phyloP scores from a whole-genome alignment of 2,113 vertebrate species.

The Seriola quinqueradiata region DNA sequence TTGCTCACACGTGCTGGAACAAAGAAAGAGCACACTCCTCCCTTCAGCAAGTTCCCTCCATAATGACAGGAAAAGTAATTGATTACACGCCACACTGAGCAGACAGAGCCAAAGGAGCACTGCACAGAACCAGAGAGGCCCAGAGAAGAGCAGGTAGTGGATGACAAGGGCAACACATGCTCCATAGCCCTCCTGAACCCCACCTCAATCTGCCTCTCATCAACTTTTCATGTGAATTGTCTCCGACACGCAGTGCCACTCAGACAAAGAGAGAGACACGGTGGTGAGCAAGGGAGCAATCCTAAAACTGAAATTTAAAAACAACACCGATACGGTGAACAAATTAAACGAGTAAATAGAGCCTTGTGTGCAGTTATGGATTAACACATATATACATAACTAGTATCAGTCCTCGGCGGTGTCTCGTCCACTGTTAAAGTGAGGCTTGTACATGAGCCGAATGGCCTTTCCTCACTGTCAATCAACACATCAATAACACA shows the following conservation, averaged over 20 bases:
- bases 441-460: not conserved
- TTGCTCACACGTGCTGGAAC: constrained; percentile 65
- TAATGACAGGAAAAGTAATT: constrained; percentile 79
- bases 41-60: constrained; percentile 39
- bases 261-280: not conserved
- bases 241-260: not conserved
- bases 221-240: constrained; percentile 52
- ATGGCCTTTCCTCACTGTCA: not conserved
- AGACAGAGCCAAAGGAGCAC: constrained; percentile 55
- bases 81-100: constrained; percentile 79
- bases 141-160: constrained; percentile 56
- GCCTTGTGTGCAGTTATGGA: not conserved
- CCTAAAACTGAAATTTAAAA: not conserved
- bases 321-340: not conserved
- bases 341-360: not conserved
- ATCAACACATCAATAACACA: no score
- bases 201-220: constrained; percentile 47
- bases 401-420: not conserved
- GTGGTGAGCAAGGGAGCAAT: not conserved
- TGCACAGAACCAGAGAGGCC: constrained; percentile 42
- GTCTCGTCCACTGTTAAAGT: not conserved
- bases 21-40: constrained; percentile 59
- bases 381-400: not conserved
- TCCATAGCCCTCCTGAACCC: constrained; percentile 34
- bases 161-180: constrained; percentile 42